Evolutionary conservation across 2,888 invertebrate genomes (phyloP).

Genomic region (Philereme transversata): DNA sequence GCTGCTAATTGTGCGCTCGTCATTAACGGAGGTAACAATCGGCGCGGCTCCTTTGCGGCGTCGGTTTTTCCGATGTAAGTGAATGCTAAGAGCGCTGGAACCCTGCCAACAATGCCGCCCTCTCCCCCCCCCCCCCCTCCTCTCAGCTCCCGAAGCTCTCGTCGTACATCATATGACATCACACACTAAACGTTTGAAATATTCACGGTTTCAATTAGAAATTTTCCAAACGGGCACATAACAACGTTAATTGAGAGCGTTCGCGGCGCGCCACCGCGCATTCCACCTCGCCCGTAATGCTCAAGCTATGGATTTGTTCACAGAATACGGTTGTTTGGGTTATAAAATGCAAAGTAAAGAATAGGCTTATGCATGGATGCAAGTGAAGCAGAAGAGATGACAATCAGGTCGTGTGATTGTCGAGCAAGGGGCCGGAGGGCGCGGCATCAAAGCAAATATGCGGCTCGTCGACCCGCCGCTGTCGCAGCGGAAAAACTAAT

Average conservation of each 20-base stretch:
- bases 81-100: constrained; percentile 42
- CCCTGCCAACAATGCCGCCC: constrained; percentile 49
- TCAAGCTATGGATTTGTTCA: constrained; percentile 32
- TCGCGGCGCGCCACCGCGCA: constrained; percentile 52
- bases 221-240: constrained; percentile 60
- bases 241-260: constrained; percentile 64
- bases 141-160: background rate
- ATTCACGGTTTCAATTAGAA: constrained; percentile 63
- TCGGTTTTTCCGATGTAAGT: constrained; percentile 35
- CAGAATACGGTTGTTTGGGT: constrained; percentile 51
- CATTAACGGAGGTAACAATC: constrained; percentile 22
- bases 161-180: constrained; percentile 46
- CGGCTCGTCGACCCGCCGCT: constrained; percentile 50
- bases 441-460: constrained; percentile 64
- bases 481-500: constrained; percentile 80
- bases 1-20: constrained; percentile 12
- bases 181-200: constrained; percentile 50
- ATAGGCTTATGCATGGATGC: constrained; percentile 45
- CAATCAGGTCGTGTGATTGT: constrained; percentile 24
- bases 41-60: constrained; percentile 35
- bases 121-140: constrained; percentile 25
- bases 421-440: constrained; percentile 19
- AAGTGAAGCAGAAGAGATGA: constrained; percentile 37
- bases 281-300: constrained; percentile 41
- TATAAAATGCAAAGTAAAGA: constrained; percentile 53